Evolutionary conservation across 2,113 vertebrate genomes (phyloP), one percentile per base, ranked within the genome.

Genomic region (Mesembrinibis cayennensis): DNA sequence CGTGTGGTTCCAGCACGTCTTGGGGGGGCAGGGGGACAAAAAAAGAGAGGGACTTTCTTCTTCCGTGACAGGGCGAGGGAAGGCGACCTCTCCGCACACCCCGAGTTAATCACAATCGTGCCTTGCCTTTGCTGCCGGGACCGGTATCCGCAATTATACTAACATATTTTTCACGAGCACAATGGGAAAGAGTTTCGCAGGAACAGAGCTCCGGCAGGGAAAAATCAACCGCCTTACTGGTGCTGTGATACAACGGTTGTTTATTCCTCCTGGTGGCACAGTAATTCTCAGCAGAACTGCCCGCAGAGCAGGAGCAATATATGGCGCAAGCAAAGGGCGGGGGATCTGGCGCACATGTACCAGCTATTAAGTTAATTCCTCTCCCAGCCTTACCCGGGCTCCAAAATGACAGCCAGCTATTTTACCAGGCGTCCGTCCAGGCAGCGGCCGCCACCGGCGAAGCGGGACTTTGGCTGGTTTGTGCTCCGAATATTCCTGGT

Each of bases 291-390:
- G 72, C 58, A 72, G 86, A 58, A 4, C 21, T 6, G 40, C 11
- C 14, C 3, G 2, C 7, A n/a, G 45, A 82, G 17, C 45, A 7
- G 1, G 42, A 29, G n/a, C 1, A 5, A 32, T 4, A 3, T 3
- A 2, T 0, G 6, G 76, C 11, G n/a, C 17, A 7, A 36, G 83
- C 26, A 4, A 18, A 29, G 84, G 61, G 62, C 14, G 27, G n/a
- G 47, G 74, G 29, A 32, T 13, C 29, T 11, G 10, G 12, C 89
- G 62, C 2, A 8, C 22, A 4, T 11, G 6, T 17, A 11, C 11
- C 47, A 42, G 82, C 59, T 6, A 9, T 20, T 23, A 18, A 1
- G 22, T 21, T 47, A 10, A 22, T 16, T 61, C 61, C 70, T n/a
- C 44, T 32, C 30, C 58, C 47, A 19, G 20, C 40, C 53, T 45